Evolutionary conservation across 1,140 invertebrate species (phyloP).

Genomic region (Temnothorax nylanderi): DNA sequence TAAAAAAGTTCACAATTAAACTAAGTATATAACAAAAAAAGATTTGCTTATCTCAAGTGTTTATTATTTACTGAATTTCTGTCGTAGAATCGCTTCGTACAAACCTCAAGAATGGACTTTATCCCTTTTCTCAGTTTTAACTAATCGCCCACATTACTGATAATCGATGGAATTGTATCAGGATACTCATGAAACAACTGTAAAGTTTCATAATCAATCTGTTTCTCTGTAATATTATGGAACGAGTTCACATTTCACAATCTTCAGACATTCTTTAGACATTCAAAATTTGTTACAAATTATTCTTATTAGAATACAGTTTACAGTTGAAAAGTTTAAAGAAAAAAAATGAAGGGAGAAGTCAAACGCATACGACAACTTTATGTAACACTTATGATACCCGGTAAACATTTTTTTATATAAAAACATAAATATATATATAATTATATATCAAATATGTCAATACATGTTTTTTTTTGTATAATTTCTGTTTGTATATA

Average conservation of each 20-base stretch:
- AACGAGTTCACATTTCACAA: not conserved
- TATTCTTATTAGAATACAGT: too few species aligned
- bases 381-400: too few species aligned
- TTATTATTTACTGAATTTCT: not conserved
- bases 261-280: not conserved
- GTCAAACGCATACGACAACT: too few species aligned
- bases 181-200: not conserved
- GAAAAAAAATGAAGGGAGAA: too few species aligned
- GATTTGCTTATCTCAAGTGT: not conserved
- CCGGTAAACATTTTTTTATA: too few species aligned
- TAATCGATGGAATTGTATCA: not conserved
- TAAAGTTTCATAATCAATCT: not conserved
- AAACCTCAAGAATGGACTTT: not conserved
- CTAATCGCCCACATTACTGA: not conserved
- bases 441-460: too few species aligned
- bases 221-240: not conserved
- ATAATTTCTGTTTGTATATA: too few species aligned
- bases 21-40: not conserved
- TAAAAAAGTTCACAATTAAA: too few species aligned
- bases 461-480: too few species aligned
- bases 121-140: not conserved
- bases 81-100: not conserved
- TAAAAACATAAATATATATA: too few species aligned
- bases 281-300: not conserved
- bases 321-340: too few species aligned